Conservation (phyloP, 2,888 invertebrate species). For the Endomychus coccineus region DNA sequence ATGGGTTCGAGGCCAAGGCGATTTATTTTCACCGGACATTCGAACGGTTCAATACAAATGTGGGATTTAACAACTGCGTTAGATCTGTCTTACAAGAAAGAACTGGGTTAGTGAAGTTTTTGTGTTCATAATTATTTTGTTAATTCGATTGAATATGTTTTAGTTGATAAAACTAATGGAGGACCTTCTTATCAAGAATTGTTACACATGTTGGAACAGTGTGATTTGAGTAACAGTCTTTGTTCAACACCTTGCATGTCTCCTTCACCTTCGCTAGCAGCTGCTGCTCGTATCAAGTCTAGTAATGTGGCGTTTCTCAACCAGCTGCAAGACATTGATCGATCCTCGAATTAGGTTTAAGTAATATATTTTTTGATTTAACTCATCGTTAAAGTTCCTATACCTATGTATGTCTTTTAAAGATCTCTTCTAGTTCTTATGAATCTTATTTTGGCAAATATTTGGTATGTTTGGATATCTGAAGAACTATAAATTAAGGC, state of each 20-base stretch:
- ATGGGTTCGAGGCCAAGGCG: conserved; percentile 84
- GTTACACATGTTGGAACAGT: conserved; percentile 83
- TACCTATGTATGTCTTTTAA: too few species aligned
- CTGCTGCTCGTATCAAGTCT: conserved; percentile 48
- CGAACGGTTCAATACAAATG: conserved; percentile 91
- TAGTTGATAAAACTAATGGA: conserved; percentile 59
- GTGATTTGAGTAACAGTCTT: conserved; percentile 79
- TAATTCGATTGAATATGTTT: conserved; percentile 21
- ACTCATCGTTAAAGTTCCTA: too few species aligned
- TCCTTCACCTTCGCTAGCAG: conserved; percentile 56
- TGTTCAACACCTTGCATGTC: conserved; percentile 74
- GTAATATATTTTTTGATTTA: neutral
- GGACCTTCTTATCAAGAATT: conserved; percentile 92
- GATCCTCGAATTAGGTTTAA: neutral
- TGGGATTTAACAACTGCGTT: conserved; percentile 97
- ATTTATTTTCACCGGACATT: conserved; percentile 86
- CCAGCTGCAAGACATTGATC: conserved; percentile 41
- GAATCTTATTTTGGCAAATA: too few species aligned
- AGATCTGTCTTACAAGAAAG: conserved; percentile 58
- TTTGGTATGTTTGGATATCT: too few species aligned
- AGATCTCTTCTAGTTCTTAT: too few species aligned
- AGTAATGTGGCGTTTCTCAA: conserved; percentile 58
- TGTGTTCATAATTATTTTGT: conserved; percentile 6
- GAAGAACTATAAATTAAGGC: too few species aligned
- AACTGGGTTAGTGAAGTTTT: conserved; percentile 20